phyloP scores from a whole-genome alignment of 2,797 vertebrate genomes.

The Lutjanus campechanus region DNA sequence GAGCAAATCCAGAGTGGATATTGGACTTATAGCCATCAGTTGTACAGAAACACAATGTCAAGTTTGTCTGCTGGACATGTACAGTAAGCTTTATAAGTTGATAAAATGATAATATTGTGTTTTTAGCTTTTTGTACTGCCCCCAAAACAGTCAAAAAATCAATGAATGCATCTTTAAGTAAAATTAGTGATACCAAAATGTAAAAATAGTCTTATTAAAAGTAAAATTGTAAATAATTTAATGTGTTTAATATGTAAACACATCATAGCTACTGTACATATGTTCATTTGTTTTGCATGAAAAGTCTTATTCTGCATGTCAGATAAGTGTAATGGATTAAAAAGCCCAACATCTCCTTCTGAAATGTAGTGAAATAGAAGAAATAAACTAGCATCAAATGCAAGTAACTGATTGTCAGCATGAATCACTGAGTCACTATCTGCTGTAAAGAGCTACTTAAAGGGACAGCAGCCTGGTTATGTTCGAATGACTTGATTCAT shows the following conservation, averaged over 20 bases:
- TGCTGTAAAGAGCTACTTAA: conserved; percentile 8
- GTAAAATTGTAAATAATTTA: not conserved
- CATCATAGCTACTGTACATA: not conserved
- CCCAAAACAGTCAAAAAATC: not conserved
- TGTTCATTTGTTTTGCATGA: not conserved
- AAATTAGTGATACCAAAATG: not conserved
- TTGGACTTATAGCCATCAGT: not conserved
- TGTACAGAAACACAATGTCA: no score
- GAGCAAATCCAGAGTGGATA: not conserved
- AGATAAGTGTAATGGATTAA: not conserved
- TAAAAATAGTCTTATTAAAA: not conserved
- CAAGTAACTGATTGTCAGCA: conserved; percentile 1
- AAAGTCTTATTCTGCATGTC: no score
- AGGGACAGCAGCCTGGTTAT: not conserved
- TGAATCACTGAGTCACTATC: not conserved
- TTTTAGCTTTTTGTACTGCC: not conserved
- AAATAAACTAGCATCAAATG: not conserved
- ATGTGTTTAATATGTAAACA: not conserved
- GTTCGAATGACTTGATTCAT: conserved; percentile 7
- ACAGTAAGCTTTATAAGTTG: no score
- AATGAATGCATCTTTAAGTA: not conserved
- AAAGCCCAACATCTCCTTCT: not conserved
- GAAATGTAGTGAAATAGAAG: not conserved
- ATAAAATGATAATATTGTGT: not conserved
- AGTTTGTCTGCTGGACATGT: no score